Evolutionary conservation across 2,888 invertebrate species (phyloP), one percentile per base, ranked within the genome.

Genomic region (Polylopha cassiicola): DNA sequence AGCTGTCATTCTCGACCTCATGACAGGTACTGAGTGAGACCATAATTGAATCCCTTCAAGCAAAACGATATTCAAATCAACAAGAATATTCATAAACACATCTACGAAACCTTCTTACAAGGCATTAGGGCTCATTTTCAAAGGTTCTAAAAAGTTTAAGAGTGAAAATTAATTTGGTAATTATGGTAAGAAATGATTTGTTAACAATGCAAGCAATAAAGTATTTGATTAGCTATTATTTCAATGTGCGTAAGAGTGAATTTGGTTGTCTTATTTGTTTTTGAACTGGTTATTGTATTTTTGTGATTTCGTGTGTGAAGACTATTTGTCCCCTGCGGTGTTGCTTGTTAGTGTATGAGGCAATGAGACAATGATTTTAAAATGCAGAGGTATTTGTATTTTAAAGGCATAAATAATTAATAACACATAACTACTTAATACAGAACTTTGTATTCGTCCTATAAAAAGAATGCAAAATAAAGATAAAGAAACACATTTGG

Each of bases 1-100:
- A 26, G 16, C 39, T 26, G 43, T 43, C 43, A 39, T 15, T 45
- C 42, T 27, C 18, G 17, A 21, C 14, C 9, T 21, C n/a, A n/a
- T n/a, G 28, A 23, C 39, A 17, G 17, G 10, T 15, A 28, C 39
- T 27, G 24, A 21, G 42, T 42, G 29, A 23, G 16, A 15, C 22
- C 24, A 33, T 37, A 45, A 45, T 45, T 45, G 42, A 45, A 45
- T 38, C 29, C 31, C 27, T 43, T 10, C 18, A 13, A 38, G 33
- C 45, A 18, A 27, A n/a, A n/a, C n/a, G n/a, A n/a, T n/a, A n/a
- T n/a, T n/a, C n/a, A n/a, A n/a, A n/a, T n/a, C n/a, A n/a, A n/a
- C n/a, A n/a, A n/a, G n/a, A n/a, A n/a, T n/a, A n/a, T n/a, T n/a
- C n/a, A n/a, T n/a, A n/a, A n/a, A 15, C n/a, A 27, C 3, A 8